Conservation (phyloP, 1,140 invertebrate species). For the Chironomus striatipennis region DNA sequence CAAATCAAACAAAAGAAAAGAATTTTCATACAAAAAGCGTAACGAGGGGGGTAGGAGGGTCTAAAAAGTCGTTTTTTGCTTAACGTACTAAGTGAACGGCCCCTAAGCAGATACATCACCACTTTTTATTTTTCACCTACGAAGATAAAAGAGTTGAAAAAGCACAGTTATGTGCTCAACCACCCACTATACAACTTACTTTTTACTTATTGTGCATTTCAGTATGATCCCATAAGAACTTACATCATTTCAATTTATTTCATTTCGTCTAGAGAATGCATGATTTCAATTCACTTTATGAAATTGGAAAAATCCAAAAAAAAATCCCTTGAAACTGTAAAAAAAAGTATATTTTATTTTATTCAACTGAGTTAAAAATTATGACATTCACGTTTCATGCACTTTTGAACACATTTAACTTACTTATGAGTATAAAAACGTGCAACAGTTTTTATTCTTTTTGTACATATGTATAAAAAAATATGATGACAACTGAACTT, state of each 20-base stretch:
- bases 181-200: not conserved
- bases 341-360: too few species aligned
- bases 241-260: slow-evolving; percentile 6
- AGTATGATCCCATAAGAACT: not conserved
- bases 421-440: not conserved
- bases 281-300: not conserved
- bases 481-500: not conserved
- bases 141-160: not conserved
- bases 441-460: not conserved
- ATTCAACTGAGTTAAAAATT: not conserved
- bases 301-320: too few species aligned
- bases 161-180: not conserved
- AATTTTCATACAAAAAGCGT: too few species aligned
- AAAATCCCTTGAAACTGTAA: too few species aligned
- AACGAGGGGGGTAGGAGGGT: too few species aligned
- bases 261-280: slow-evolving; percentile 1
- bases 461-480: not conserved
- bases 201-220: not conserved
- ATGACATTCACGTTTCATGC: slow-evolving; percentile 12
- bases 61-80: too few species aligned
- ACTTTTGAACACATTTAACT: slow-evolving; percentile 13
- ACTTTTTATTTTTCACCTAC: not conserved
- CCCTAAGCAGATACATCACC: too few species aligned
- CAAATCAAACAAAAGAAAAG: too few species aligned
- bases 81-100: too few species aligned